Base-by-base conservation (phyloP, 2,797 vertebrate species). In the Telmatherina bonti region DNA sequence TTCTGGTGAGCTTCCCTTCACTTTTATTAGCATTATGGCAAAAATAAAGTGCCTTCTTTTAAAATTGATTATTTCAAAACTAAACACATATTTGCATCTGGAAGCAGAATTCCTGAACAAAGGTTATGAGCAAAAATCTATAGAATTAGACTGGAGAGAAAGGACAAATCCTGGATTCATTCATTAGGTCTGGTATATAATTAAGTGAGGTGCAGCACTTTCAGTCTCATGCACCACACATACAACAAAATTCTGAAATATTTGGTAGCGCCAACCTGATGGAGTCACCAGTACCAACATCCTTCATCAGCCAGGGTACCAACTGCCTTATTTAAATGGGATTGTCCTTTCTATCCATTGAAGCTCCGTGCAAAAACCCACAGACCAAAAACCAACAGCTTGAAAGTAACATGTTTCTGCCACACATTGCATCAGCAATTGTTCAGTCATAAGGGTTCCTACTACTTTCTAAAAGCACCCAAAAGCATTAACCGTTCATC, bases 21-120 rank as follows among this genome's bases (percentile, higher is more conserved):
- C 68, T 53, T 72, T 84, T 62, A 68, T 74, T 69, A 75, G 86
- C 62, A 77, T 27, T 27, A 78, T 66, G 82, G 84, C 78, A 85
- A 86, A 90, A 90, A 91, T 94, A 95, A 95, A 94, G 93, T 94
- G 93, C 93, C 90, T 90, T 93, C 85, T 81, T 85, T 90, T 83
- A 89, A 89, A 87, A 88, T 81, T 10, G 62, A 78, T 84, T 79
- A 82, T 84, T 89, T 75, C 83, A 90, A 81, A 73, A 82, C 83
- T 88, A 81, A 68, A 85, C 73, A 82, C 68, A 7, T 61, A 6
- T 45, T 51, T 75, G 86, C 54, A 81, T 76, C 47, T 81, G 55
- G 83, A 87, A 85, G 76, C 66, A 78, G 74, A 87, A 81, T 91
- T 93, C 92, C 88, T 93, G 90, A 93, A 89, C 85, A 74, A 70